A percentile compares a stretch with the other conserved stretches of the same genome.
Conservation (phyloP, 2,888 invertebrate genomes). For the Antheraea yamamai region DNA sequence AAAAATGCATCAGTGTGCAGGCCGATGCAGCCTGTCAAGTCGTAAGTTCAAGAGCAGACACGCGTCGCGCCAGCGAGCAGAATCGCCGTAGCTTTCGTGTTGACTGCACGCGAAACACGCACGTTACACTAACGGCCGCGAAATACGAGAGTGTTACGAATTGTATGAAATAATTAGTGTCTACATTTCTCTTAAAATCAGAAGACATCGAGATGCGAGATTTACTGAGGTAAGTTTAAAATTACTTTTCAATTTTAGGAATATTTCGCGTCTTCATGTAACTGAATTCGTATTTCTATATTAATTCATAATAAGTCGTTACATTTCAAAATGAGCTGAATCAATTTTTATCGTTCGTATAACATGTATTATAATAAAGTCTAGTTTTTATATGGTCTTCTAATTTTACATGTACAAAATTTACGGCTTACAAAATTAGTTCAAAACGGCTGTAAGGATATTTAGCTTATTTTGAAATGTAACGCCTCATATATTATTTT, state of each 20-base stretch:
- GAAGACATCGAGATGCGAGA: slow-evolving; percentile 65
- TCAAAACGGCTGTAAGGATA: too few relatives aligned
- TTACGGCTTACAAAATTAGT: too few relatives aligned
- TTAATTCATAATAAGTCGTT: neutral
- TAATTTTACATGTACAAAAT: too few relatives aligned
- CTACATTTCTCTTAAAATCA: slow-evolving; percentile 39
- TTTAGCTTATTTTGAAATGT: too few relatives aligned
- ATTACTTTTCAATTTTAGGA: neutral
- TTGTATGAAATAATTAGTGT: slow-evolving; percentile 36
- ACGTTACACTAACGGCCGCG: slow-evolving; percentile 43
- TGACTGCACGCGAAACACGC: slow-evolving; percentile 55
- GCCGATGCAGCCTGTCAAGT: slow-evolving; percentile 62
- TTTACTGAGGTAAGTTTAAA: slow-evolving; percentile 61
- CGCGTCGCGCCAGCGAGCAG: slow-evolving; percentile 51
- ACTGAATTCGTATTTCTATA: neutral
- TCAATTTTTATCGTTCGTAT: too few relatives aligned
- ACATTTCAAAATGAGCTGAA: too few relatives aligned
- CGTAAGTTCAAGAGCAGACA: slow-evolving; percentile 72
- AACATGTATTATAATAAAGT: too few relatives aligned
- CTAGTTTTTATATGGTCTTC: too few relatives aligned
- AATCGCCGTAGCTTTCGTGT: slow-evolving; percentile 63
- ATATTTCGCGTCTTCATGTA: neutral
- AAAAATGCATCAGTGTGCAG: slow-evolving; percentile 68
- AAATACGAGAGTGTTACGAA: slow-evolving; percentile 46
- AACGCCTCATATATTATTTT: neutral